Evolutionary conservation across 2,797 vertebrate genomes (phyloP), one percentile per base, ranked within the genome.

Genomic region (Jordanella pulchra): DNA sequence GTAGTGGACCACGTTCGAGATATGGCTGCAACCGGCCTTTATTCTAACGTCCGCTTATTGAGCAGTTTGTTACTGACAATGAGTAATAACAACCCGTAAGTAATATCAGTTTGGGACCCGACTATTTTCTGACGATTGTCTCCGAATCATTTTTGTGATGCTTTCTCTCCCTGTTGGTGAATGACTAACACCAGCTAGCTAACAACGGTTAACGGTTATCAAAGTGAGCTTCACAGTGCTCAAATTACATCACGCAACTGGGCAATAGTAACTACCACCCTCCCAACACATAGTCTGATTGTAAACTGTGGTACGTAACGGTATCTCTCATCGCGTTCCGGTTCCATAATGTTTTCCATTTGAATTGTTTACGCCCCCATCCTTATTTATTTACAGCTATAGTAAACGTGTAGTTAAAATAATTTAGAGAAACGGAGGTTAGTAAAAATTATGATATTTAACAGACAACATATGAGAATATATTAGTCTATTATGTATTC

Each of bases 81-180:
- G 98, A 99, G 98, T 86, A 97, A 96, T 89, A 99, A 99, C 89
- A 99, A 97, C 89, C 96, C 97, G 97, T 99, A 94, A 97, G 97
- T 97, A 76, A 55, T 66, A 35, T 48, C 67, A 17, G 11, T 44
- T 3, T n/a, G 66, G 87, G 80, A 4, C 23, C 80, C 72, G 87
- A 90, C 84, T 92, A 92, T 65, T 89, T 83, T 63, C 79, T 47
- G 88, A 44, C 71, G 1, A 1, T 0, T 17, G 28, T 23, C 45
- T 0, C 0, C 14, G 10, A 12, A 5, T 0, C 4, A 35, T 14
- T 3, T 13, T 48, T 3, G 10, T 44, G 7, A 4, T 32, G 15
- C 65, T 69, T 42, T 66, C 32, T 32, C 3, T 21, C 15, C 2
- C 6, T 75, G 5, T 10, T 66, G 58, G 35, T 4, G 21, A 23